Base-by-base conservation (phyloP, 2,797 vertebrate genomes). In the Macropus fuliginosus region DNA sequence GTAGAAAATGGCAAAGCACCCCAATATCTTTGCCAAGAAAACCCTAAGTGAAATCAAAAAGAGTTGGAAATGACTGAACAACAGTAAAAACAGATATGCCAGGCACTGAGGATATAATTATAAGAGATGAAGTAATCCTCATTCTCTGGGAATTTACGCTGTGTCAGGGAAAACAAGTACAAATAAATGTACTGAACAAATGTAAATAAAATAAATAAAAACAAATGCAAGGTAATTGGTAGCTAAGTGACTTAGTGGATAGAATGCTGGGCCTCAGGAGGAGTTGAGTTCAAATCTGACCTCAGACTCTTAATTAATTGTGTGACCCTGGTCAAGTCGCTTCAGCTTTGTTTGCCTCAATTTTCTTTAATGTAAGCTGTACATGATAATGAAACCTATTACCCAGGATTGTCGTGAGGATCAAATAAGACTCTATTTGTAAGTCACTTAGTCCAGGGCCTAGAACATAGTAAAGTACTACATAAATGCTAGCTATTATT, bases 61-160 rank as follows among this genome's bases (percentile, higher is more conserved):
- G 66, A 40, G n/a, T 46, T 81, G 18, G 28, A 29, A 57, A 29
- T 57, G n/a, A 40, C n/a, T 40, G n/a, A 74, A 40, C 66, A 74
- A 21, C 5, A 2, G 16, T n/a, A 40, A 74, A 16, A 74, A 74
- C n/a, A 74, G 13, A 74, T n/a, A 1, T 66, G 13, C 34, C 62
- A 34, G 31, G 12, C 59, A 62, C 31, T 14, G 34, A 29, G 10
- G 11, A 59, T 62, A 62, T 62, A 34, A 34, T 62, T 62, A 31
- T 62, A 34, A 62, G 31, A 62, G 3, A 62, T 62, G 29, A 62
- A 62, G 13, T 62, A 62, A 62, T 28, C 31, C 62, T n/a, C 1
- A n/a, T 5, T 34, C 34, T n/a, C 62, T n/a, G n/a, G 13, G 34
- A 66, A 97, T 5, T 92, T 92, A 18, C 81, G 92, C 62, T 66